Conservation (phyloP, 2,888 invertebrate species). For the Tupiocoris notatus region DNA sequence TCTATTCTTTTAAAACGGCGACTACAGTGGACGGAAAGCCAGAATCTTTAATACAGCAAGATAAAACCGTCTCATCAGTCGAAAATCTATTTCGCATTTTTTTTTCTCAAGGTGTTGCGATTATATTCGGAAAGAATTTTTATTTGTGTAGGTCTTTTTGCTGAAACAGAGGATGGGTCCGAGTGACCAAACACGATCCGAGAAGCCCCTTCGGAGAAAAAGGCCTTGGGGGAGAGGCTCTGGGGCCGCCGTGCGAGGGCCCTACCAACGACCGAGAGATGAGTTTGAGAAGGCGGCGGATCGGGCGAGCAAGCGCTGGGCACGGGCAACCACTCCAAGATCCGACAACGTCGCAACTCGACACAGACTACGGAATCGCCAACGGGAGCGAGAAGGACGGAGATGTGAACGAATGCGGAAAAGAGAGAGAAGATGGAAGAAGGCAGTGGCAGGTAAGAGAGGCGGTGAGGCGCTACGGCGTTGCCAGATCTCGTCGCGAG, state of each 20-base stretch:
- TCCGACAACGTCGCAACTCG: not conserved
- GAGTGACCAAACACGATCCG: not conserved
- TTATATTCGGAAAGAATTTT: too few species aligned
- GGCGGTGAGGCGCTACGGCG: slow-evolving; percentile 34
- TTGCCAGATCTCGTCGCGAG: slow-evolving; percentile 50
- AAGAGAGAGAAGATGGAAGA: not conserved
- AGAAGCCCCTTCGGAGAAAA: not conserved
- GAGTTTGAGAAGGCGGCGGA: not conserved
- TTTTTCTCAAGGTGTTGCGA: too few species aligned
- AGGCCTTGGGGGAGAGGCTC: not conserved
- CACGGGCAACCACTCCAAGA: not conserved
- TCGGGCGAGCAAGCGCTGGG: not conserved
- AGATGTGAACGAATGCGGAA: not conserved
- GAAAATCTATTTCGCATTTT: too few species aligned
- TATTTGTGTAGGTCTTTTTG: too few species aligned
- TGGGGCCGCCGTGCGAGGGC: not conserved
- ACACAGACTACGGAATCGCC: not conserved
- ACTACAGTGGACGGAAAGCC: too few species aligned
- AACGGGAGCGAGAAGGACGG: not conserved
- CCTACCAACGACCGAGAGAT: not conserved
- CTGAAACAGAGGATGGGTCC: not conserved
- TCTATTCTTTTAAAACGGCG: too few species aligned
- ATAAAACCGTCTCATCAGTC: too few species aligned
- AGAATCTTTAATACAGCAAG: too few species aligned
- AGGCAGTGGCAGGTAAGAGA: not conserved